phyloP scores from a whole-genome alignment of 1,140 invertebrate species.

The Phymorhynchus buccinoides region DNA sequence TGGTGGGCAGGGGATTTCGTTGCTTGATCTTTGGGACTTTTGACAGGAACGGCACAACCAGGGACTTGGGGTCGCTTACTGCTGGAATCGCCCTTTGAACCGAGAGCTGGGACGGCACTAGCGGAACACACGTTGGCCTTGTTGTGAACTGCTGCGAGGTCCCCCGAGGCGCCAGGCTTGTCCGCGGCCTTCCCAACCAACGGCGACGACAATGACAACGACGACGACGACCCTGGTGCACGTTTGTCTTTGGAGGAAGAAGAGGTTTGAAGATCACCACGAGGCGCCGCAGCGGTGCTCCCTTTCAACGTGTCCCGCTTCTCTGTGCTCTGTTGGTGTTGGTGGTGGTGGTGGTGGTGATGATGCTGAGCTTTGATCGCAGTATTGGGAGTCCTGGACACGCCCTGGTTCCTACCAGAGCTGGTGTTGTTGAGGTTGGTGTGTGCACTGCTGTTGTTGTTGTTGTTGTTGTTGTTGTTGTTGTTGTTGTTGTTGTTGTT shows the following conservation, averaged over 20 bases:
- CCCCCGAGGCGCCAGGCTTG: not conserved
- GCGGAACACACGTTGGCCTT: not conserved
- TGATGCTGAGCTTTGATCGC: not conserved
- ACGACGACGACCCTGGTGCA: not conserved
- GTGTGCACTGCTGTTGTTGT: not conserved
- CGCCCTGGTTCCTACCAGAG: slow-evolving; percentile 19
- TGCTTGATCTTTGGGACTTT: not conserved
- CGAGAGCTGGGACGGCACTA: not conserved
- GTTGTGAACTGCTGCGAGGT: not conserved
- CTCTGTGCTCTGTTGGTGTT: not conserved
- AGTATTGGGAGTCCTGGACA: not conserved
- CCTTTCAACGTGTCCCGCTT: slow-evolving; percentile 11
- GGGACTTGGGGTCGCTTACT: not conserved
- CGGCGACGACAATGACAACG: not conserved
- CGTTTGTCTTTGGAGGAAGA: not conserved
- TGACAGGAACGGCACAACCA: not conserved
- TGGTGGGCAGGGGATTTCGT: not conserved
- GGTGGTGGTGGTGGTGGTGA: too few species aligned
- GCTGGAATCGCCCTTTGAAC: not conserved
- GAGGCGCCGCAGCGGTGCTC: not conserved
- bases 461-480: not conserved
- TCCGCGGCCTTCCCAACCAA: not conserved
- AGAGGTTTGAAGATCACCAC: not conserved
- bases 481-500: not conserved
- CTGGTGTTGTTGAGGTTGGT: not conserved